These are phyloP conservation scores for Muricea muricata DNA, from an alignment of 92 coral and sea anemone genomes.

Conservation along the genomic window DNA sequence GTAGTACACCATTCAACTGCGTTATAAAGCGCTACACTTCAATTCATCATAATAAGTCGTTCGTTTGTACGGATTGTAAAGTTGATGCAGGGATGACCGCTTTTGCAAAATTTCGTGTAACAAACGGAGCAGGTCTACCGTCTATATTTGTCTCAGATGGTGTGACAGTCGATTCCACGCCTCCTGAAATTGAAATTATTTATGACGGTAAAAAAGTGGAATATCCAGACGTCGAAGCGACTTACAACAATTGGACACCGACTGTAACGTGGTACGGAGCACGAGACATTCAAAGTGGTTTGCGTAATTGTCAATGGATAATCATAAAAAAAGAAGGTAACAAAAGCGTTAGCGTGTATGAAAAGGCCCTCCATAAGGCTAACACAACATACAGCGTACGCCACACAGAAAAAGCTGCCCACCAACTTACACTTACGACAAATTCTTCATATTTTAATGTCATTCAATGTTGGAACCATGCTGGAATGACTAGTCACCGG, in stretches of 20 bases:
- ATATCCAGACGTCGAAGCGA: slow-evolving; percentile 47
- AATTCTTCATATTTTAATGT: slow-evolving; percentile 67
- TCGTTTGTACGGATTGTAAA: slow-evolving; percentile 66
- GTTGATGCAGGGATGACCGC: slow-evolving; percentile 68
- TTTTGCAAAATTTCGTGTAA: slow-evolving; percentile 71
- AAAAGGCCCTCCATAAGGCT: background rate
- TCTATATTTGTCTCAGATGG: slow-evolving; percentile 76
- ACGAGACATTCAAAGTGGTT: slow-evolving; percentile 80
- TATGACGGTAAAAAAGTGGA: slow-evolving; percentile 70
- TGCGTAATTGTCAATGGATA: slow-evolving; percentile 75
- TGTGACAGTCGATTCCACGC: slow-evolving; percentile 76
- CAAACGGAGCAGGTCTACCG: slow-evolving; percentile 81
- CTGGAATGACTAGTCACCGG: slow-evolving; percentile 55
- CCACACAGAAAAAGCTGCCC: slow-evolving; percentile 55
- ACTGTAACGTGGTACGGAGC: slow-evolving; percentile 88
- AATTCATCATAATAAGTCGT: slow-evolving; percentile 63
- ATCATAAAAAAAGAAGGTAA: slow-evolving; percentile 54
- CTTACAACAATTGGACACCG: slow-evolving; percentile 73
- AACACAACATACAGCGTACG: slow-evolving; percentile 37
- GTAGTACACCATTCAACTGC: slow-evolving; percentile 82
- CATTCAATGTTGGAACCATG: slow-evolving; percentile 78
- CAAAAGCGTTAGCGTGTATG: slow-evolving; percentile 1
- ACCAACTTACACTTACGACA: slow-evolving; percentile 41
- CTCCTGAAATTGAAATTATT: slow-evolving; percentile 77
- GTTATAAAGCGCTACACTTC: slow-evolving; percentile 66